Percentiles rank a stretch among this genome's conserved stretches.
Conservation (phyloP, 2,797 vertebrate genomes). For the Kryptolebias ocellatus region DNA sequence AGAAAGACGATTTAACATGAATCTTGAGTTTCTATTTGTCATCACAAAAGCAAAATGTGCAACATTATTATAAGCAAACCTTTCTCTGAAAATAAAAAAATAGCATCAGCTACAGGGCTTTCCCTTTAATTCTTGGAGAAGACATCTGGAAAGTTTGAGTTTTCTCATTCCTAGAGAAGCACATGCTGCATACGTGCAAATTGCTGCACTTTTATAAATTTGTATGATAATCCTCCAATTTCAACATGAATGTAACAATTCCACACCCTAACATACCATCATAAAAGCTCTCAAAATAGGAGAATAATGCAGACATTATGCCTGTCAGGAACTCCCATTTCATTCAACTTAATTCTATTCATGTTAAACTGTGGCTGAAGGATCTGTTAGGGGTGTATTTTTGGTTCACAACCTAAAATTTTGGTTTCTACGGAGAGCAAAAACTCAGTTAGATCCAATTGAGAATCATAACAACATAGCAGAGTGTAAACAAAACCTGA, state of each 20-base stretch:
- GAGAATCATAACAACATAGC: conserved; percentile 1
- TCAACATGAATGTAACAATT: background rate
- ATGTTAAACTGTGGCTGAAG: background rate
- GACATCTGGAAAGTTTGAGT: background rate
- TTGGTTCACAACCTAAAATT: conserved; percentile 1
- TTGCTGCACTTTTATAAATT: no score
- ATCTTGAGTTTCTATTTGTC: conserved; percentile 36
- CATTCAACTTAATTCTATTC: background rate
- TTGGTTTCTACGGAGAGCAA: background rate
- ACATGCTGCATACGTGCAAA: no score
- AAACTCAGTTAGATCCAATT: background rate
- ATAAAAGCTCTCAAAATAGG: background rate
- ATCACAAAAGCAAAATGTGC: conserved; percentile 48
- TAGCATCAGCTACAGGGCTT: background rate
- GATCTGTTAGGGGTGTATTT: background rate
- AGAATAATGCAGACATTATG: background rate
- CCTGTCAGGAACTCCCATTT: background rate
- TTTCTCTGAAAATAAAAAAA: conserved; percentile 25
- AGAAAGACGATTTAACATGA: conserved; percentile 15
- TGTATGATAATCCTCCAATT: background rate
- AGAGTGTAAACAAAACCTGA: conserved; percentile 3
- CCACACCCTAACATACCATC: background rate
- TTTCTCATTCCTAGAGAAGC: background rate
- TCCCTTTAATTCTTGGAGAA: background rate
- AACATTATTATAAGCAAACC: conserved; percentile 31